Evolutionary conservation across 53 echinoderm and acorn worm species (phyloP), one percentile per base, ranked within the genome.

Genomic region (Zoroaster sp.): DNA sequence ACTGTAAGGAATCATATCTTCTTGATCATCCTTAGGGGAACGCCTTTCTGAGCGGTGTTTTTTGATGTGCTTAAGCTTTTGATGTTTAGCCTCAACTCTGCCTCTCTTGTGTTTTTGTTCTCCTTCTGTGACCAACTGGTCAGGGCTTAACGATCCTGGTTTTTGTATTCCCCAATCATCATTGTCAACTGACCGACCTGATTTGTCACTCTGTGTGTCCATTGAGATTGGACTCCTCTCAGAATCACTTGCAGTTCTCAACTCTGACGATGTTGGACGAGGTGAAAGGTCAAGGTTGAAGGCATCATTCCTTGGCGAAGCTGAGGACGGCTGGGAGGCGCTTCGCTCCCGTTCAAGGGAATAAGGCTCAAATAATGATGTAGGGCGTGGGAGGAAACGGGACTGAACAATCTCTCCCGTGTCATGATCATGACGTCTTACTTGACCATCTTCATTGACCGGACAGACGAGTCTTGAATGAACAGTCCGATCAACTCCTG

Each of bases 301-400:
- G 0, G 9, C 77, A 31, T 46, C 45, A 49, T 47, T 77, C 17
- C 51, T 51, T 40, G 53, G 77, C 4, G 80, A 54, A 35, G 80
- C 59, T n/a, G 80, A 80, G 41, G 81, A 66, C 15, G 40, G 68
- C 49, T 45, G 70, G 12, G 71, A 20, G 35, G 85, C 20, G n/a
- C 85, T 85, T 9, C 85, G 85, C 35, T 85, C 85, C 38, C 71
- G 47, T 71, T 85, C 70, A 9, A 85, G 37, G 4, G 90, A 72
- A 30, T 89, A 89, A 3, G 90, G 90, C 63, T 89, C 82, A 73
- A 89, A 89, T 23, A 89, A 82, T 32, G 90, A 89, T 45, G 73
- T 73, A 6, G 90, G 90, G 23, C 90, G 79, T 43, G 82, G 90
- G 18, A 89, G 90, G 38, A 0, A 70, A 49, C 85, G 71, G 17